These are phyloP conservation scores for Ploceus nigricollis DNA, from an alignment of 2,113 vertebrate genomes.

Conservation along the genomic window DNA sequence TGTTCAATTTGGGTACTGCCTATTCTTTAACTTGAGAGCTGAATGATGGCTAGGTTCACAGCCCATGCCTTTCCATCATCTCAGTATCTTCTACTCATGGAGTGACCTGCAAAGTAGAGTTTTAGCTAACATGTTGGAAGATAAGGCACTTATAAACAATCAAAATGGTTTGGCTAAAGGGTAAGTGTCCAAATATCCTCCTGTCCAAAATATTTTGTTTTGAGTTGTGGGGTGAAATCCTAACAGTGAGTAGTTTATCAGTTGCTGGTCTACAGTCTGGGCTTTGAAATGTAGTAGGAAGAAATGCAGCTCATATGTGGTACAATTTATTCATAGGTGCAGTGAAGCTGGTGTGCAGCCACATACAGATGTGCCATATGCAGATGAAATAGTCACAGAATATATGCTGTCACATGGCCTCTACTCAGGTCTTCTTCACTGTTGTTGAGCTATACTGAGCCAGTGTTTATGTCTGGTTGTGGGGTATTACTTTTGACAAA, in stretches of 20 bases:
- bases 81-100: background rate
- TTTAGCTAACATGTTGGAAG: background rate
- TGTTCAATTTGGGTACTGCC: constrained; percentile 1
- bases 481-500: background rate
- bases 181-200: background rate
- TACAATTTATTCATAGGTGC: background rate
- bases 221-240: background rate
- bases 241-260: background rate
- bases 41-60: background rate
- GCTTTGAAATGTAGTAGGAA: background rate
- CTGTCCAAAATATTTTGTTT: background rate
- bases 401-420: background rate
- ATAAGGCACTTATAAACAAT: background rate
- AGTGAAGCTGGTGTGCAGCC: background rate
- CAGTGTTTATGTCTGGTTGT: background rate
- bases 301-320: background rate
- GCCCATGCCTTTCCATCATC: background rate
- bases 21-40: background rate
- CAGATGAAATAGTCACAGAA: background rate
- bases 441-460: background rate
- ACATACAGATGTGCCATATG: background rate
- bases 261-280: background rate
- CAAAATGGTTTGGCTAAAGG: background rate
- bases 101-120: background rate
- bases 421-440: background rate